phyloP scores from a whole-genome alignment of 1,140 invertebrate species.

The Pogonomyrmex barbatus region DNA sequence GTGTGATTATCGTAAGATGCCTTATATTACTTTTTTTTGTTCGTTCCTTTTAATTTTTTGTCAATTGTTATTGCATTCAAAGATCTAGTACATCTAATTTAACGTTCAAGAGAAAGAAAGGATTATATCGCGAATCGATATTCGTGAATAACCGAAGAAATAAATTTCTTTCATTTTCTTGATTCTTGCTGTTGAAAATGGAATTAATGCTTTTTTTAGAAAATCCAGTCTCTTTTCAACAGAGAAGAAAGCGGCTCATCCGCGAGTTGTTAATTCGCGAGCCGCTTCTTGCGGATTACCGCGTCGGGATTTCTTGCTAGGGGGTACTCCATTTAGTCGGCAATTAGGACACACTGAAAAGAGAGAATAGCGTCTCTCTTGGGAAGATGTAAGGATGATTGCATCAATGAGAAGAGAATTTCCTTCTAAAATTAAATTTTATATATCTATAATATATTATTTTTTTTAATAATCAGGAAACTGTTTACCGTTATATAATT shows the following conservation, averaged over 20 bases:
- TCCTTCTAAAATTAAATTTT: background rate
- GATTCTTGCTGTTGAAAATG: constrained; percentile 32
- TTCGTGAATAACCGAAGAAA: background rate
- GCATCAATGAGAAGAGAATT: background rate
- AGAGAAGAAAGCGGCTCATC: background rate
- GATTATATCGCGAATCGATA: background rate
- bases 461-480: background rate
- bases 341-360: constrained; percentile 11
- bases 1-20: background rate
- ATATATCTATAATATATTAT: background rate
- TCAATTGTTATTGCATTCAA: background rate
- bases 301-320: constrained; percentile 19
- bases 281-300: constrained; percentile 18
- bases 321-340: constrained; percentile 2
- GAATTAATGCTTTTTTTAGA: constrained; percentile 4
- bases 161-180: background rate
- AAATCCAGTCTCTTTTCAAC: constrained; percentile 5
- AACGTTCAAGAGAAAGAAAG: background rate
- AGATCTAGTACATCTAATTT: background rate
- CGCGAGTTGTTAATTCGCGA: constrained; percentile 38
- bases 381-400: background rate
- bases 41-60: background rate
- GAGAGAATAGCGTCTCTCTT: background rate
- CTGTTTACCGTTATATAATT: background rate
- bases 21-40: background rate